A percentile compares a stretch with the other conserved stretches of the same genome.
These are phyloP conservation scores for Tinamus guttatus DNA, from an alignment of 2,113 vertebrate species.

Conservation along the genomic window DNA sequence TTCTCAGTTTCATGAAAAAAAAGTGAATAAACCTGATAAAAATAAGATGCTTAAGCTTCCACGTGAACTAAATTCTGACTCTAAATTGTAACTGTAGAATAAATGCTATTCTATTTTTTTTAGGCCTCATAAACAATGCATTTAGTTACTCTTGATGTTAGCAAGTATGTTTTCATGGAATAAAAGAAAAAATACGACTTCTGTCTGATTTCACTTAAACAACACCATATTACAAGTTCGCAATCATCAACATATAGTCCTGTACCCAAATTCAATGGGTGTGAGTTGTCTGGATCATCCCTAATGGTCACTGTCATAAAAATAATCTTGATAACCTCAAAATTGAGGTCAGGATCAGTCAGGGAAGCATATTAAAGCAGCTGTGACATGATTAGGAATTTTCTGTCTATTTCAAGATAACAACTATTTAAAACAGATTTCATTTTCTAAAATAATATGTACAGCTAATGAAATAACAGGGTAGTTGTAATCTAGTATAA, in stretches of 20 bases:
- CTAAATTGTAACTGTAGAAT: not conserved
- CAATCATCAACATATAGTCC: not conserved
- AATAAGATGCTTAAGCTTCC: not conserved
- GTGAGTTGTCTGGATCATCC: not conserved
- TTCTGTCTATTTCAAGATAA: not conserved
- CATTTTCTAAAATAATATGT: not conserved
- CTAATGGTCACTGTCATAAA: not conserved
- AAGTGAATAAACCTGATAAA: rapidly evolving
- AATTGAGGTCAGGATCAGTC: not conserved
- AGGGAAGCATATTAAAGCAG: not conserved
- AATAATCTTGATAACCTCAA: not conserved
- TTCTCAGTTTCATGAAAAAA: not conserved
- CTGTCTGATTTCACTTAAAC: not conserved
- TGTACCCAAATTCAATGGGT: not conserved
- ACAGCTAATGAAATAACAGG: not conserved
- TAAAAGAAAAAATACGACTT: not conserved
- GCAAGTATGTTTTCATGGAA: not conserved
- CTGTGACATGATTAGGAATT: not conserved
- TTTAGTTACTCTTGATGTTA: not conserved
- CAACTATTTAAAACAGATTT: not conserved
- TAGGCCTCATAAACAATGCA: not conserved
- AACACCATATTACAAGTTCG: not conserved
- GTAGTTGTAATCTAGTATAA: not conserved
- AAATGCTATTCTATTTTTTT: not conserved
- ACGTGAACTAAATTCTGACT: not conserved